Percentiles rank a stretch among this genome's conserved stretches.
Conservation (phyloP, 2,113 vertebrate genomes). For the Podarcis muralis region DNA sequence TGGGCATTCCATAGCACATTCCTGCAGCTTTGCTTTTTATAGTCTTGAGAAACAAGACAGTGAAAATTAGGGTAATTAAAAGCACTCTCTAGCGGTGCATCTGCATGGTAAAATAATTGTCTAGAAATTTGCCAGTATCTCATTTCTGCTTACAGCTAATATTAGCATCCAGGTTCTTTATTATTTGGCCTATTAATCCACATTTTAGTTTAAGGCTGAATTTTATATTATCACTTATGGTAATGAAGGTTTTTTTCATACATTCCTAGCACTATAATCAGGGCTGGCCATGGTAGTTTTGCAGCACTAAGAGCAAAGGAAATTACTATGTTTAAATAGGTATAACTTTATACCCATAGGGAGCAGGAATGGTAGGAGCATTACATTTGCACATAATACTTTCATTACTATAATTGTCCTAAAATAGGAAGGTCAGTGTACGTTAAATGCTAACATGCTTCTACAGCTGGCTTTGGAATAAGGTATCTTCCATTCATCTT, state of each 20-base stretch:
- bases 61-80: background rate
- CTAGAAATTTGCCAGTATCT: constrained; percentile 29
- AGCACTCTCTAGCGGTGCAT: background rate
- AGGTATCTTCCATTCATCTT: background rate
- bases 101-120: background rate
- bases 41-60: background rate
- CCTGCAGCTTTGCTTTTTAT: background rate
- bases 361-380: background rate
- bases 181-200: constrained; percentile 55
- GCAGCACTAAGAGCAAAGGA: background rate
- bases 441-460: background rate
- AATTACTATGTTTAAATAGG: background rate
- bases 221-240: constrained; percentile 16
- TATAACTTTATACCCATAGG: background rate
- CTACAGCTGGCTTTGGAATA: background rate
- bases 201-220: constrained; percentile 48
- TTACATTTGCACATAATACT: background rate
- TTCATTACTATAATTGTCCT: constrained; percentile 1
- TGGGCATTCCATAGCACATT: background rate
- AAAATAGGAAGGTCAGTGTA: background rate
- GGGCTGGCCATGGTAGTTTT: background rate
- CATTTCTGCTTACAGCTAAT: constrained; percentile 50
- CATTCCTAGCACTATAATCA: background rate
- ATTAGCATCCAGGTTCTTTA: constrained; percentile 49
- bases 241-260: constrained; percentile 1